These are phyloP conservation scores for Meliscaeva auricollis DNA, from an alignment of 2,888 invertebrate genomes.

Conservation along the genomic window DNA sequence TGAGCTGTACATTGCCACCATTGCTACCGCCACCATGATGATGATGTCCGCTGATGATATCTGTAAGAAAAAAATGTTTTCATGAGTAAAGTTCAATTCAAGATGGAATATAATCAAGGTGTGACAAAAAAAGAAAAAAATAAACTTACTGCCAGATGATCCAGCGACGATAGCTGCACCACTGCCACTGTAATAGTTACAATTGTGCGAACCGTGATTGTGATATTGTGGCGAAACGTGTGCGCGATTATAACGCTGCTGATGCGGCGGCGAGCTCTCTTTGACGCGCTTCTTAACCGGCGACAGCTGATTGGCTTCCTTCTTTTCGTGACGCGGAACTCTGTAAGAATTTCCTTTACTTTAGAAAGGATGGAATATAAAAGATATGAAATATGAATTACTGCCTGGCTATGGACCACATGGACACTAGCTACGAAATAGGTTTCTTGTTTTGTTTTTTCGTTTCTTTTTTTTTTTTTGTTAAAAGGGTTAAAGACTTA, in stretches of 20 bases:
- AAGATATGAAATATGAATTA: slow-evolving; percentile 66
- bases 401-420: slow-evolving; percentile 65
- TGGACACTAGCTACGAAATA: slow-evolving; percentile 57
- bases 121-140: neutral
- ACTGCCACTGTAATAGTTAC: slow-evolving; percentile 80
- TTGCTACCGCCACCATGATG: slow-evolving; percentile 77
- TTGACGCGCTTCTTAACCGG: slow-evolving; percentile 99
- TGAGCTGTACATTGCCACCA: slow-evolving; percentile 76
- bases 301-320: slow-evolving; percentile 94
- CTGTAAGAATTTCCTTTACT: slow-evolving; percentile 84
- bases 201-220: slow-evolving; percentile 81
- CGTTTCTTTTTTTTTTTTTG: neutral
- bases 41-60: slow-evolving; percentile 71
- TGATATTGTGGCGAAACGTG: slow-evolving; percentile 84
- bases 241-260: slow-evolving; percentile 84
- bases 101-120: neutral
- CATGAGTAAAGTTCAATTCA: too few species aligned
- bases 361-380: slow-evolving; percentile 71
- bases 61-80: slow-evolving; percentile 34
- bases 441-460: neutral
- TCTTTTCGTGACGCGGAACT: slow-evolving; percentile 88
- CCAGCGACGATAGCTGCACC: slow-evolving; percentile 78
- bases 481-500: slow-evolving; percentile 77
- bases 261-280: slow-evolving; percentile 95
- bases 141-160: slow-evolving; percentile 81